Conservation (phyloP, 2,888 invertebrate species). For the Eristalis intricaria region DNA sequence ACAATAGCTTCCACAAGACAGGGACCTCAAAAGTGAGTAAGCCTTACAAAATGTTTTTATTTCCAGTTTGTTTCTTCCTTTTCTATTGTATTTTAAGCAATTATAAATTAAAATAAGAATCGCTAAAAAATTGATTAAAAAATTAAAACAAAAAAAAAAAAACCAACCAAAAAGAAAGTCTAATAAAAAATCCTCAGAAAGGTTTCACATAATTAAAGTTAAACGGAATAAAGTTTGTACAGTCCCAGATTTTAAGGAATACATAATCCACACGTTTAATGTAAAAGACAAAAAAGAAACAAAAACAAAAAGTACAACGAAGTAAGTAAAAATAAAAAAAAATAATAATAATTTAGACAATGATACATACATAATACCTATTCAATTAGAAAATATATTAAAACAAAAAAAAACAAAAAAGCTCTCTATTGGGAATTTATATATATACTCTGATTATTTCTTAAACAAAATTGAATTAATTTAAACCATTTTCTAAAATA, state of each 20-base stretch:
- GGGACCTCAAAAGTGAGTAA: background rate
- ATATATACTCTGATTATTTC: conserved; percentile 28
- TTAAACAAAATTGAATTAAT: conserved; percentile 24
- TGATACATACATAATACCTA: conserved; percentile 38
- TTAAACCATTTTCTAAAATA: conserved; percentile 39
- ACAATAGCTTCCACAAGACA: background rate
- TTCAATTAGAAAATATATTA: conserved; percentile 39
- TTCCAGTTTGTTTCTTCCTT: background rate
- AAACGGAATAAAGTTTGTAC: conserved; percentile 47
- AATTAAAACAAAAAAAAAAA: too few relatives aligned
- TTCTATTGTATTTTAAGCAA: background rate
- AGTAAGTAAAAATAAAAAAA: conserved; percentile 33
- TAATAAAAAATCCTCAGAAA: conserved; percentile 65
- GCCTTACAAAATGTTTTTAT: background rate
- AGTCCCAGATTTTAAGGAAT: conserved; percentile 49
- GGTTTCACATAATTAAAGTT: conserved; percentile 56
- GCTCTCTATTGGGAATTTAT: conserved; percentile 57
- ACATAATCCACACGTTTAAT: conserved; percentile 32
- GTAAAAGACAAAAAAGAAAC: conserved; percentile 30
- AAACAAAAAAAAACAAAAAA: conserved; percentile 16
- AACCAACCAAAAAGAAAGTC: background rate
- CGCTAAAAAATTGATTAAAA: background rate
- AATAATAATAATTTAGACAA: conserved; percentile 55
- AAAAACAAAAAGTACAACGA: conserved; percentile 59
- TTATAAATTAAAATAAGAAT: conserved; percentile 1